Conservation (phyloP, 2,113 vertebrate genomes). For the Brachionichthys hirsutus region DNA sequence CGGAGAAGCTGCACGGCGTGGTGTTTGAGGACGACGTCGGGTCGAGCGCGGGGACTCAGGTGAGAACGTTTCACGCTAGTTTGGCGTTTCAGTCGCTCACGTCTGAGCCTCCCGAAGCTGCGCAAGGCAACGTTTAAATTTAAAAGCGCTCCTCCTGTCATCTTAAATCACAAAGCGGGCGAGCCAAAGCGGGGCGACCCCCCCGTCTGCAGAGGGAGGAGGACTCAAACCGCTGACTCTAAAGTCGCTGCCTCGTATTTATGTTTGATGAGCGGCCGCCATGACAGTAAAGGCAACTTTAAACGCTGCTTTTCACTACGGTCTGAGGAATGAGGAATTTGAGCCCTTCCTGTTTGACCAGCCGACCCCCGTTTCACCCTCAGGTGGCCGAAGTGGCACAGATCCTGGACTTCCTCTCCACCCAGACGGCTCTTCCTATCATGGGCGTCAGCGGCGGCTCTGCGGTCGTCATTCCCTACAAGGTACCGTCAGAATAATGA, state of each 20-base stretch:
- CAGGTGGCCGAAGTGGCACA: constrained; percentile 86
- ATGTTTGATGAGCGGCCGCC: no score
- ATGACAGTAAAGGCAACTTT: no score
- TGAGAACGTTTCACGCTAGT: background rate
- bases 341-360: background rate
- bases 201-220: no score
- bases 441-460: constrained; percentile 96
- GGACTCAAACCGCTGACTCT: no score
- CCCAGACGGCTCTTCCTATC: constrained; percentile 90
- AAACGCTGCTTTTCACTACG: no score
- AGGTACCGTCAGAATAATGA: constrained; percentile 78
- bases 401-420: constrained; percentile 96
- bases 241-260: no score
- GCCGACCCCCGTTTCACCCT: constrained; percentile 4
- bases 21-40: constrained; percentile 94
- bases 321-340: background rate
- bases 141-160: constrained; percentile 5
- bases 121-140: constrained; percentile 13
- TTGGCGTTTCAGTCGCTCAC: constrained; percentile 18
- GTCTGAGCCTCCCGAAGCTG: constrained; percentile 16
- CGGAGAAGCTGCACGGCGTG: constrained; percentile 87
- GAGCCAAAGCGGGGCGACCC: no score
- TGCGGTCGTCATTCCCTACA: constrained; percentile 90
- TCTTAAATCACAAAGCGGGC: constrained; percentile 21
- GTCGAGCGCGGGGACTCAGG: constrained; percentile 87